phyloP scores from a whole-genome alignment of 2,113 vertebrate species.

The Onychostruthus taczanowskii region DNA sequence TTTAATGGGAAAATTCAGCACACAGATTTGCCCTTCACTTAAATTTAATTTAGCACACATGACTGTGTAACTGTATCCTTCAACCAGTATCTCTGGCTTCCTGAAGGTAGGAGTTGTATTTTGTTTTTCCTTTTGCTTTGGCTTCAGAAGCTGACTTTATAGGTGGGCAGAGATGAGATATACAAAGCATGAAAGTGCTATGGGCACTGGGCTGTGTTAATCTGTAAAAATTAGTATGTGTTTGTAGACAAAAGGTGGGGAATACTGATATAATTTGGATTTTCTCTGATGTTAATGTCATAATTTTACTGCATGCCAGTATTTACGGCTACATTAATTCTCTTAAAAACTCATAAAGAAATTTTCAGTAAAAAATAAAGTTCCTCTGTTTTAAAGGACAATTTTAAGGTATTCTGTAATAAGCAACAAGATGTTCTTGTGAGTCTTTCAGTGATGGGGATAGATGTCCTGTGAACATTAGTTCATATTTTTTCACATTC shows the following conservation, averaged over 20 bases:
- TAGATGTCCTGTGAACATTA: background rate
- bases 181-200: background rate
- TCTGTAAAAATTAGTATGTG: background rate
- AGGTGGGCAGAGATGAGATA: background rate
- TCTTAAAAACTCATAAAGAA: background rate
- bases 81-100: background rate
- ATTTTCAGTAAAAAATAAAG: background rate
- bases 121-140: background rate
- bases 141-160: background rate
- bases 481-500: background rate
- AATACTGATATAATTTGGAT: background rate
- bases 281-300: background rate
- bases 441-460: background rate
- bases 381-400: background rate
- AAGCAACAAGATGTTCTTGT: background rate
- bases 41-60: background rate
- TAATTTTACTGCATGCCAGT: background rate
- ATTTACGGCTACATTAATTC: background rate
- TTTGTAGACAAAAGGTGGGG: background rate
- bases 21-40: background rate
- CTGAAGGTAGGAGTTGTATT: background rate
- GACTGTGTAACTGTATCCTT: background rate
- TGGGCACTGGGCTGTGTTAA: background rate
- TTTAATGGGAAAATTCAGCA: conserved; percentile 3
- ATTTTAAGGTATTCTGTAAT: background rate